phyloP scores from a whole-genome alignment of 2,888 invertebrate genomes.

The Apamea sordens region DNA sequence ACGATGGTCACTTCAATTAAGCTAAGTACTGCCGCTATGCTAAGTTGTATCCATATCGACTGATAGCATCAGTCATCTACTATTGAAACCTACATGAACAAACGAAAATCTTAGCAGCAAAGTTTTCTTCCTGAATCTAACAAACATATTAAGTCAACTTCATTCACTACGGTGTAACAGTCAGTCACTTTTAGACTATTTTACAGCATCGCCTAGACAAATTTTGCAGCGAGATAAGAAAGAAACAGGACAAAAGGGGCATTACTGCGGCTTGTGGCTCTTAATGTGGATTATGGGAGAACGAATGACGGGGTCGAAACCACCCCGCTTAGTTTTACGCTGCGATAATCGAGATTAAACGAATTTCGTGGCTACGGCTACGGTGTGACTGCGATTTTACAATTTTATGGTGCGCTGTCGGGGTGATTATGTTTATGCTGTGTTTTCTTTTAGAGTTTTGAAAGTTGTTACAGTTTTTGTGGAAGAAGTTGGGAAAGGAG shows the following conservation, averaged over 20 bases:
- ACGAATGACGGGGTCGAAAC: slow-evolving; percentile 80
- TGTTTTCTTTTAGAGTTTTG: neutral
- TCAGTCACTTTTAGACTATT: slow-evolving; percentile 79
- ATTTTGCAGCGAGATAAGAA: slow-evolving; percentile 89
- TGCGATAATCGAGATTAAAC: slow-evolving; percentile 85
- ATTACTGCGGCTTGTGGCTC: slow-evolving; percentile 82
- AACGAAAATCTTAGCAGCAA: neutral
- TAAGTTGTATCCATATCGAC: too few species aligned
- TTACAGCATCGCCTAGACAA: slow-evolving; percentile 89
- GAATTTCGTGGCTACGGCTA: slow-evolving; percentile 77
- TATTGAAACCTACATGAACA: neutral
- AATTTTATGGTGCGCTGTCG: slow-evolving; percentile 37
- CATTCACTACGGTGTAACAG: slow-evolving; percentile 73
- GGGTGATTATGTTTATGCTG: slow-evolving; percentile 16
- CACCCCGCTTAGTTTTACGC: slow-evolving; percentile 78
- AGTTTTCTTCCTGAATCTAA: neutral
- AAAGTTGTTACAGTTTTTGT: neutral
- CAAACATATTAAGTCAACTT: neutral
- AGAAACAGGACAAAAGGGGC: slow-evolving; percentile 86
- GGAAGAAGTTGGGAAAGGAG: neutral
- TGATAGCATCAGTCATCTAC: too few species aligned
- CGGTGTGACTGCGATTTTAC: slow-evolving; percentile 67
- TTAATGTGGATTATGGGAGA: slow-evolving; percentile 84
- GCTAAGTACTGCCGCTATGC: neutral
- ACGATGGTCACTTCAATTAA: neutral